Evolutionary conservation across 2,113 vertebrate genomes (phyloP), one percentile per base, ranked within the genome.

Genomic region (Gulo gulo): DNA sequence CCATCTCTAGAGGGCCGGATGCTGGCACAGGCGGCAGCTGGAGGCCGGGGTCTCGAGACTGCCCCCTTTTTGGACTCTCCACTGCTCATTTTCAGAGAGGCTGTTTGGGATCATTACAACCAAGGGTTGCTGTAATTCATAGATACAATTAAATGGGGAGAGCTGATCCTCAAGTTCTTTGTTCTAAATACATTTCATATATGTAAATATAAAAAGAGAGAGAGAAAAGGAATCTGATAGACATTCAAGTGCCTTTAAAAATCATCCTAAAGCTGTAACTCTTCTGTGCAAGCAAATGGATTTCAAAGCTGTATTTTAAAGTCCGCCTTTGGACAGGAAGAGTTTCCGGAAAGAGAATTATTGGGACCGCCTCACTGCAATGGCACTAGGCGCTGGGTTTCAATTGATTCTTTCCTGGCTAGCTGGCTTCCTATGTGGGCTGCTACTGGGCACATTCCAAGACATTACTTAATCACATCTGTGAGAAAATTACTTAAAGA

Each of bases 391-490:
- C 0, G 15, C 50, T 73, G 61, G 52, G 86, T 89, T 94, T 84
- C 83, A 24, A 95, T 42, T 4, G 87, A 93, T 50, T 91, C 95
- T 92, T 96, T 97, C 95, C 98, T 96, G 90, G 97, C 96, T 69
- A 97, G 73, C 71, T 89, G 91, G 88, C 69, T 97, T 95, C 84
- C 97, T 93, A 57, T 39, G 88, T 88, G 95, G 96, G 96, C 84
- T 82, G 92, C 97, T 45, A 73, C 97, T 95, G 96, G 92, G 87
- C 24, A 65, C 55, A 55, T 69, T 94, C 97, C 97, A 97, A 97
- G 94, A 95, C 94, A 91, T 97, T 74, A 96, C 95, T 92, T 91
- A 88, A 97, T 97, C 52, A 87, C 95, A 97, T 96, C 95, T 94
- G 96, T 31, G 94, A 88, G 88, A 95, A 42, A 87, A 81, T 29